A percentile compares a stretch with the other conserved stretches of the same genome.
Conservation (phyloP, 2,797 vertebrate species). For the Anniella stebbinsi region DNA sequence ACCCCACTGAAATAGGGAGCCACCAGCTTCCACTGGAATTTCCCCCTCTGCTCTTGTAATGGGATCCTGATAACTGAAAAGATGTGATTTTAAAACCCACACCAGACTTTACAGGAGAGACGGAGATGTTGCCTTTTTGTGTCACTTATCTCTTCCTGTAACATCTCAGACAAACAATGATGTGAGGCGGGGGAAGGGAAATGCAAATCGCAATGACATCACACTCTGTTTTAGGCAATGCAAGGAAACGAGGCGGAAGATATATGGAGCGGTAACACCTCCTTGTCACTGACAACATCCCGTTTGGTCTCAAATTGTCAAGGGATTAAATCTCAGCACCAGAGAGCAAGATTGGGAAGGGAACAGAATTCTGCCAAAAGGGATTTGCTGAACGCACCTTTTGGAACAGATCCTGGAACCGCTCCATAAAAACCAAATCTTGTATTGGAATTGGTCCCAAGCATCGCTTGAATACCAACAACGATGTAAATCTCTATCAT, state of each 20-base stretch:
- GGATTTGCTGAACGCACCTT: background rate
- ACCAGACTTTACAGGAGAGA: background rate
- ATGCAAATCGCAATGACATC: background rate
- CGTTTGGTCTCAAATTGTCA: background rate
- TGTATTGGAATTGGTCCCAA: background rate
- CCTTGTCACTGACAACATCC: background rate
- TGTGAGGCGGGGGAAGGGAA: background rate
- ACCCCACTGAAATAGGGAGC: too few species aligned
- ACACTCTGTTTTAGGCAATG: background rate
- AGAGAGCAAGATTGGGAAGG: background rate
- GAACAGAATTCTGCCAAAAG: background rate
- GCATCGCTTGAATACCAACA: background rate
- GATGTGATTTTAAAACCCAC: background rate
- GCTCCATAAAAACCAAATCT: background rate
- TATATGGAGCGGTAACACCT: background rate
- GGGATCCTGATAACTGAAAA: slow-evolving; percentile 9
- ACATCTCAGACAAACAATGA: background rate
- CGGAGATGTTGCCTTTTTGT: background rate
- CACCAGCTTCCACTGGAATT: too few species aligned
- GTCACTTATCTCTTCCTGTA: background rate
- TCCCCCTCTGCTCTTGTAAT: slow-evolving; percentile 1
- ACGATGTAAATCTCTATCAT: background rate
- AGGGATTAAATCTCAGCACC: background rate
- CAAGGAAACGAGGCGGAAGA: background rate
- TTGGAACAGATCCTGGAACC: background rate